Evolutionary conservation across 2,797 vertebrate species (phyloP), one percentile per base, ranked within the genome.

Genomic region (Bradypus variegatus): DNA sequence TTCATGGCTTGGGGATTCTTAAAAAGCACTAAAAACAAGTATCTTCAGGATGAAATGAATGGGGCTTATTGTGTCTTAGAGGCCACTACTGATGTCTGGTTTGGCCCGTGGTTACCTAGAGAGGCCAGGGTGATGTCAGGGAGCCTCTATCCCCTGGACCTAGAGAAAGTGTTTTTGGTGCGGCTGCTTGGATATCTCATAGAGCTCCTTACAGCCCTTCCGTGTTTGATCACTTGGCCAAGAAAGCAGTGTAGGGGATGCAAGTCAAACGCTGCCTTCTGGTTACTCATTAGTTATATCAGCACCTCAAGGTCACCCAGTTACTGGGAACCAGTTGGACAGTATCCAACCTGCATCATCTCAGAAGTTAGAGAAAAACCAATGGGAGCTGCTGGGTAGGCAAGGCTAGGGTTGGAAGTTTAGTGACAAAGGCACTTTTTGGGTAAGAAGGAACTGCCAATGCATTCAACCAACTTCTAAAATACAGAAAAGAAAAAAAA

Each of bases 351-450:
- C 92, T 85, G 92, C 83, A 95, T 85, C 88, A 41, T 94, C 90
- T 93, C 73, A 88, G 93, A 89, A 86, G 55, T 91, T 75, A 95
- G 94, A 97, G 96, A 92, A 95, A 58, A 96, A 95, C 92, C 93
- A 94, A 94, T 48, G 94, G 77, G 93, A 96, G 95, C 93, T 96
- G 94, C 90, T 96, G 92, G 94, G 95, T 95, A 95, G 93, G 95
- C 95, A 84, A 90, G 45, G 45, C 36, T 31, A 50, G 48, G 45
- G 33, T 53, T 48, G 33, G 83, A 64, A 27, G 27, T 82, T 82
- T 70, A 76, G 62, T 1, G 23, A 91, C 50, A 88, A 50, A 86
- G 79, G 45, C 36, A 70, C 58, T 75, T 93, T 78, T 79, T 33
- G 48, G 77, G 67, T 31, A 69, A 72, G 65, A 81, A 90, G 77